Conservation (phyloP, 2,888 invertebrate genomes). For the Acrobasis consociella region DNA sequence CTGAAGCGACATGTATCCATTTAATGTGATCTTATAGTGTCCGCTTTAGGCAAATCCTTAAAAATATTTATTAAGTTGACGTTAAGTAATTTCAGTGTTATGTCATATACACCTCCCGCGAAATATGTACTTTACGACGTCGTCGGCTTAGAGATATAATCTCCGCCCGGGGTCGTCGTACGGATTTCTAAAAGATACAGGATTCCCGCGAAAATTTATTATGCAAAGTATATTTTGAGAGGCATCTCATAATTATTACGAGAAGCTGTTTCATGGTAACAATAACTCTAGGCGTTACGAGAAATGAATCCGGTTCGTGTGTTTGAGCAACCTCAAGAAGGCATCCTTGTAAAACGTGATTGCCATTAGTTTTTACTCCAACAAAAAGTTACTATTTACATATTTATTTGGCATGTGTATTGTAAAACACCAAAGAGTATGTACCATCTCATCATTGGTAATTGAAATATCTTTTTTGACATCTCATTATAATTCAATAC, state of each 20-base stretch:
- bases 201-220: conserved; percentile 39
- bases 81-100: conserved; percentile 39
- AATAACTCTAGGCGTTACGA: conserved; percentile 26
- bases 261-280: conserved; percentile 26
- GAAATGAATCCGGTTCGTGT: conserved; percentile 18
- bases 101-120: conserved; percentile 45
- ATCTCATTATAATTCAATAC: conserved; percentile 10
- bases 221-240: conserved; percentile 39
- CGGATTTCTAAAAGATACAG: conserved; percentile 43
- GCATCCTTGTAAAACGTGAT: conserved; percentile 17
- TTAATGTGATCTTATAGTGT: background rate
- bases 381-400: conserved; percentile 12
- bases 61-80: conserved; percentile 10
- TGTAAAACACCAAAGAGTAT: background rate
- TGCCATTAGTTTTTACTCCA: conserved; percentile 11
- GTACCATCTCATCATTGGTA: conserved; percentile 8
- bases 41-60: background rate
- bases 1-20: background rate
- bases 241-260: conserved; percentile 37
- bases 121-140: conserved; percentile 49
- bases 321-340: conserved; percentile 12
- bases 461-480: conserved; percentile 16
- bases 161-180: conserved; percentile 51
- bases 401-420: conserved; percentile 12
- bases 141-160: conserved; percentile 55